Conservation (phyloP, 2,888 invertebrate species). For the Archips xylosteana region DNA sequence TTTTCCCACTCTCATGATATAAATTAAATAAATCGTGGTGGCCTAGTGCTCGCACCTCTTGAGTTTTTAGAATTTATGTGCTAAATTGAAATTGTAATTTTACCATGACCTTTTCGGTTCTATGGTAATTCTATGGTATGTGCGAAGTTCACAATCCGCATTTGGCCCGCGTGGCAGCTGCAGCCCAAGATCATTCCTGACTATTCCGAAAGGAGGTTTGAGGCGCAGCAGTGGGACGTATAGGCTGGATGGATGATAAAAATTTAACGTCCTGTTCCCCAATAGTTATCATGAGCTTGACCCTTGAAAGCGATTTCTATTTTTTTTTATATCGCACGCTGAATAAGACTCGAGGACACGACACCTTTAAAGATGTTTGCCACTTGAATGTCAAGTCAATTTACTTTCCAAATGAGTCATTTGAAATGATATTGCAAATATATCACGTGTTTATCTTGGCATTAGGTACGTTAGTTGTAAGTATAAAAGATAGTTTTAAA, state of each 20-base stretch:
- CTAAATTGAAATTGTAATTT: too few species aligned
- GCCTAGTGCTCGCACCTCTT: too few species aligned
- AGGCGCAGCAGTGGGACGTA: too few species aligned
- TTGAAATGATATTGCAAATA: constrained; percentile 14
- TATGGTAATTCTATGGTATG: too few species aligned
- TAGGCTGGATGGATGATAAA: too few species aligned
- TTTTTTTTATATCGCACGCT: neutral
- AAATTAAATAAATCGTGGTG: too few species aligned
- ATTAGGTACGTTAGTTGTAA: neutral
- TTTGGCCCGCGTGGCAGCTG: too few species aligned
- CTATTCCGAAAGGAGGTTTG: too few species aligned
- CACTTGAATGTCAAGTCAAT: constrained; percentile 7
- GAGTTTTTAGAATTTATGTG: too few species aligned
- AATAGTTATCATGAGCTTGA: neutral
- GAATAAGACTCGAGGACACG: neutral
- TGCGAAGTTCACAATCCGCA: too few species aligned
- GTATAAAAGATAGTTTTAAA: constrained; percentile 5
- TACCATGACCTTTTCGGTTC: too few species aligned
- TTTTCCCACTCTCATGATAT: neutral
- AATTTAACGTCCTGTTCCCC: neutral
- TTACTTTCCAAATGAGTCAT: constrained; percentile 16
- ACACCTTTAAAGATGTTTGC: neutral
- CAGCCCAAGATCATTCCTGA: too few species aligned
- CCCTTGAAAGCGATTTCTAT: neutral
- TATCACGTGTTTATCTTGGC: constrained; percentile 13